These are phyloP conservation scores for Berghia stephanieae DNA, from an alignment of 1,140 invertebrate genomes.

Conservation along the genomic window DNA sequence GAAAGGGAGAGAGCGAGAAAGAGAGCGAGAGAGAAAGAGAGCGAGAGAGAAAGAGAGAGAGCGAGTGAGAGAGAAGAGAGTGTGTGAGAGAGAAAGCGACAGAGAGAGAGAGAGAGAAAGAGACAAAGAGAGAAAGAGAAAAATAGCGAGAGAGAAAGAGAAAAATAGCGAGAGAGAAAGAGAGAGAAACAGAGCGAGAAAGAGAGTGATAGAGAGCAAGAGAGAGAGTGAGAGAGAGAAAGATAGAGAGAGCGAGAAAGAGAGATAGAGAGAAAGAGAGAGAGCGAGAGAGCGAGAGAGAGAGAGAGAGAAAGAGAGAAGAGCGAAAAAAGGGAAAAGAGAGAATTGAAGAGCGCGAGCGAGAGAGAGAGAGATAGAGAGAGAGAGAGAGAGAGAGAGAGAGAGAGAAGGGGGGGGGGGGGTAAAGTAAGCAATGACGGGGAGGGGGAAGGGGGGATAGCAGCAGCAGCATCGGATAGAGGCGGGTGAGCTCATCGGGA, in stretches of 20 bases:
- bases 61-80: neutral
- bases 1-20: no score
- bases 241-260: slow-evolving; percentile 5
- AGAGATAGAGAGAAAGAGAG: neutral
- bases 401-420: neutral
- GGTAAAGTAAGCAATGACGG: neutral
- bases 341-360: no score
- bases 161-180: slow-evolving; percentile 8
- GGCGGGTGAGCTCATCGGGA: no score
- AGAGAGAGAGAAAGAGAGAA: neutral
- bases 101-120: neutral
- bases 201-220: neutral
- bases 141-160: neutral
- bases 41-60: no score
- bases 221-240: neutral
- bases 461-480: no score
- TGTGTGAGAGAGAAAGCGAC: neutral
- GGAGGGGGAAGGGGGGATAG: neutral
- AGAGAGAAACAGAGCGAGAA: slow-evolving; percentile 4
- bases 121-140: neutral
- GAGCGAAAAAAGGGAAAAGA: neutral
- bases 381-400: slow-evolving; percentile 16
- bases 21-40: no score
- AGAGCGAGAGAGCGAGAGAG: neutral
- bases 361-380: slow-evolving; percentile 2